Base-by-base conservation (phyloP, 2,888 invertebrate species). In the Melipona beecheii region DNA sequence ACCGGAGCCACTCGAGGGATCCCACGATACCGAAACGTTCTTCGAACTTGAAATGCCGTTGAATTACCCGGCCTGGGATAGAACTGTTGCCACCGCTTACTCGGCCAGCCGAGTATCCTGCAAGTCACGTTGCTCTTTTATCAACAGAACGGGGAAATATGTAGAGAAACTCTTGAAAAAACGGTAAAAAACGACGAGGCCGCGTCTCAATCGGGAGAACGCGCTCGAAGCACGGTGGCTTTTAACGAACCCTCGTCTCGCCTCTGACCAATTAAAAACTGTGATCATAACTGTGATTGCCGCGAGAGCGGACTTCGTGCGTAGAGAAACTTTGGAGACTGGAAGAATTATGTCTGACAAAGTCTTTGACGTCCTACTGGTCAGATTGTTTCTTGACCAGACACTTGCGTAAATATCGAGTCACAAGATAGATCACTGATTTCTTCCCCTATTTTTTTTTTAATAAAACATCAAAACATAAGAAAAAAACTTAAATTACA, bases 111-210 rank as follows among this genome's bases (percentile, higher is more conserved):
- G 43, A 43, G 58, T 60, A 72, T 60, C 58, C 58, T 49, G 71
- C 71, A 6, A 72, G 71, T 72, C 71, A 49, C 58, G 71, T 72
- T 60, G 49, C 71, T 49, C 71, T 58, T 72, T 72, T 60, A 72
- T 72, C 71, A 60, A 60, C 27, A 15, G 49, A 62, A 70, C n/a
- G n/a, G 17, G 31, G 49, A 52, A 52, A 69, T 21, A 27, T 21
- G 27, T 21, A 21, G 60, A 27, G 60, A 27, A 31, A 62, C 13
- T n/a, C 70, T 70, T 36, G 54, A 72, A 62, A 60, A 72, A 62
- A 60, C 31, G 54, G 50, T 31, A 50, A n/a, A 15, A 27, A 72
- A 27, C 60, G 72, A 15, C 27, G 24, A 19, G 43, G 58, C 43
- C 6, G 31, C 49, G 27, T 27, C 31, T 31, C 17, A 15, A 11